Conservation (phyloP, 2,113 vertebrate genomes). For the Rhinoptilus africanus region DNA sequence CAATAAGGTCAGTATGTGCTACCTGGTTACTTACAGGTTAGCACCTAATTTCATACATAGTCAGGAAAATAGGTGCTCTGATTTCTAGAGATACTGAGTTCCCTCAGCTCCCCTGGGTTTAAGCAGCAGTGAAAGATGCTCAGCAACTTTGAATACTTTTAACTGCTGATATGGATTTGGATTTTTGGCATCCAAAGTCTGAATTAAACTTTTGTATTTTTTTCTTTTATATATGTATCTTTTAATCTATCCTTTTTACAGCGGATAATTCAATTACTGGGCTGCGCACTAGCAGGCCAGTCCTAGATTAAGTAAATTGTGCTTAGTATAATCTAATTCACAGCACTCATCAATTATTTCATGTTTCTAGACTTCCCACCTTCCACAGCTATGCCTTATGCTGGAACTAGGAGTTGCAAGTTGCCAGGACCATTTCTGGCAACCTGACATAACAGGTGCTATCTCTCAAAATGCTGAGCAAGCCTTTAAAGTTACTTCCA, state of each 20-base stretch:
- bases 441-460: not conserved
- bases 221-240: not conserved
- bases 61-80: not conserved
- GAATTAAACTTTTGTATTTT: not conserved
- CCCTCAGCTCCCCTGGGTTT: not conserved
- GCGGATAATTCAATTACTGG: not conserved
- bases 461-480: not conserved
- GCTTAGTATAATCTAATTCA: conserved; percentile 3
- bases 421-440: not conserved
- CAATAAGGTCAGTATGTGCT: not conserved
- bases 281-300: not conserved
- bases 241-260: not conserved
- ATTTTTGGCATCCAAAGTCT: not conserved
- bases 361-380: not conserved
- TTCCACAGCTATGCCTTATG: not conserved
- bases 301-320: not conserved
- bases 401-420: not conserved
- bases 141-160: not conserved
- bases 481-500: not conserved
- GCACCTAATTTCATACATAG: not conserved
- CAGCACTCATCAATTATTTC: not conserved
- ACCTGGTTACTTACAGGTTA: not conserved
- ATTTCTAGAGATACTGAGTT: not conserved
- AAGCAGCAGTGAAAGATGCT: not conserved
- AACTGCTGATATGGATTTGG: not conserved